These are phyloP conservation scores for Chrysolina haemoptera DNA, from an alignment of 2,888 invertebrate genomes.

Conservation along the genomic window DNA sequence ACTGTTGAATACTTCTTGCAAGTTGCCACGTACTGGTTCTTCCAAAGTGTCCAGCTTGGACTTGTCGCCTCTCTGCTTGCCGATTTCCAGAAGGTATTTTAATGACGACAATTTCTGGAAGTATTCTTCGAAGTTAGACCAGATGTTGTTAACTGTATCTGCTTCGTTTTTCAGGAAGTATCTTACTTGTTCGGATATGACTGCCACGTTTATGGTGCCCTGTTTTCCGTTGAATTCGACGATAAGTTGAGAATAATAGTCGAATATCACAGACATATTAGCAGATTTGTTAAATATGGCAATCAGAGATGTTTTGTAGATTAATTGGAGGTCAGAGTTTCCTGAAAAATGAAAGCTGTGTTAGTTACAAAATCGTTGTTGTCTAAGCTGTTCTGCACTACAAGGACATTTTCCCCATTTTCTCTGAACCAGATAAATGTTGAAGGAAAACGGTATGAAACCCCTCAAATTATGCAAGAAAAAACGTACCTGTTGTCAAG, in stretches of 20 bases:
- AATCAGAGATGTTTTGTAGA: slow-evolving; percentile 8
- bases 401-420: too few relatives aligned
- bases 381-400: too few relatives aligned
- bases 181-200: too few relatives aligned
- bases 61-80: slow-evolving; percentile 27
- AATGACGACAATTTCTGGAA: slow-evolving; percentile 30
- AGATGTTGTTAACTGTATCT: not conserved
- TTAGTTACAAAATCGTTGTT: too few relatives aligned
- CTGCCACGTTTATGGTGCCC: not conserved
- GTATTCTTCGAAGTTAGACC: slow-evolving; percentile 29
- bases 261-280: slow-evolving; percentile 29
- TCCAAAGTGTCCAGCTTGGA: not conserved
- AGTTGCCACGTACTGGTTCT: not conserved
- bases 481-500: not conserved
- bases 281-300: slow-evolving; percentile 26
- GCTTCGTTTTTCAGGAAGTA: not conserved
- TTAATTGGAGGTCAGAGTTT: not conserved
- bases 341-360: not conserved
- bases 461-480: too few relatives aligned
- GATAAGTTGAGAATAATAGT: slow-evolving; percentile 18
- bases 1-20: slow-evolving; percentile 19
- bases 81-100: slow-evolving; percentile 14
- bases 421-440: not conserved
- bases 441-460: too few relatives aligned
- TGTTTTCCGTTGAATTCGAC: slow-evolving; percentile 26